A percentile compares a stretch with the other conserved stretches of the same genome.
Evolutionary conservation across 2,797 vertebrate genomes (phyloP).

Genomic region (Sebastes hubbsi): DNA sequence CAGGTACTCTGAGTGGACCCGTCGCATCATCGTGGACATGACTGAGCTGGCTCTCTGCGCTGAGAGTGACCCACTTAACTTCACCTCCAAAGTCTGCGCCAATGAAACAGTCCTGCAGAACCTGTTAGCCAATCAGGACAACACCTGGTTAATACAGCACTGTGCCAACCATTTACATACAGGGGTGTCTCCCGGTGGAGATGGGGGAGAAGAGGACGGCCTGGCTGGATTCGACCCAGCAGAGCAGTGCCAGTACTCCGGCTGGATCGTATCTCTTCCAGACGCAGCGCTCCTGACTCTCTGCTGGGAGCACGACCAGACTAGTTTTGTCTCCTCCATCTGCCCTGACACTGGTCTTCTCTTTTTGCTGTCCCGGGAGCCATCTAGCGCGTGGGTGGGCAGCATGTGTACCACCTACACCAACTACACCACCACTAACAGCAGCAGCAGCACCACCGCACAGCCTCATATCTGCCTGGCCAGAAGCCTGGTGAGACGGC

Average conservation of each 20-base stretch:
- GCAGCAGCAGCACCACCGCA: neutral
- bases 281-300: conserved; percentile 70
- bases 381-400: conserved; percentile 77
- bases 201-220: neutral
- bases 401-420: conserved; percentile 74
- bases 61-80: conserved; percentile 77
- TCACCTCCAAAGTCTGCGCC: conserved; percentile 78
- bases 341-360: conserved; percentile 71
- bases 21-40: conserved; percentile 83
- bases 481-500: conserved; percentile 61
- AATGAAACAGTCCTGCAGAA: conserved; percentile 76
- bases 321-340: conserved; percentile 73
- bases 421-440: conserved; percentile 53
- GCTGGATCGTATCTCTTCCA: conserved; percentile 74
- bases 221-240: conserved; percentile 56
- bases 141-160: conserved; percentile 79
- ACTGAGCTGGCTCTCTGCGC: conserved; percentile 82
- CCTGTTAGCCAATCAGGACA: conserved; percentile 83
- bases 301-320: conserved; percentile 84
- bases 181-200: conserved; percentile 2
- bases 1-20: conserved; percentile 79
- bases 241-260: conserved; percentile 79
- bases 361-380: conserved; percentile 64
- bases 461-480: conserved; percentile 60
- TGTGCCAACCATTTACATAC: conserved; percentile 72